phyloP scores from a whole-genome alignment of 2,113 vertebrate genomes.

The Tachuris rubrigastra region DNA sequence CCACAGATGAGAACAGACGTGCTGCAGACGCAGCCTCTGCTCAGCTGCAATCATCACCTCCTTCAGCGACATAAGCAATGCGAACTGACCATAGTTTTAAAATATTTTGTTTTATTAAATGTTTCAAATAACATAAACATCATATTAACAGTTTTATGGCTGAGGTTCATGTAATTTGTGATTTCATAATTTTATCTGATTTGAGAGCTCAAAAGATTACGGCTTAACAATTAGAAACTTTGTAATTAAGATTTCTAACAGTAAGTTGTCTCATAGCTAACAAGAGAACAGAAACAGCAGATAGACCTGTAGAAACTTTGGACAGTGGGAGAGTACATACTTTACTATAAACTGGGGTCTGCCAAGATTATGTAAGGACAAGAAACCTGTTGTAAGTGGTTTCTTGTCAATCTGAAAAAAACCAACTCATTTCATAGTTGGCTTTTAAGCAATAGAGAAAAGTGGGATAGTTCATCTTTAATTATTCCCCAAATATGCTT shows the following conservation, averaged over 20 bases:
- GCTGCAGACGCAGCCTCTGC: neutral
- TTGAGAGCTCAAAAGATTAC: slow-evolving; percentile 49
- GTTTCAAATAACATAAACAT: slow-evolving; percentile 65
- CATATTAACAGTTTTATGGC: slow-evolving; percentile 60
- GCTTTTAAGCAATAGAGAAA: slow-evolving; percentile 31
- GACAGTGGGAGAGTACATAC: neutral
- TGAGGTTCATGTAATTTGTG: slow-evolving; percentile 31
- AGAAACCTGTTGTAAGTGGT: neutral
- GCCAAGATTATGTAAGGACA: neutral
- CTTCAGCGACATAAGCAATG: neutral
- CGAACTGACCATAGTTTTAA: slow-evolving; percentile 14
- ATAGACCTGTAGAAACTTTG: slow-evolving; percentile 42
- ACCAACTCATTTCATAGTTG: neutral
- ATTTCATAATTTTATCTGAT: neutral
- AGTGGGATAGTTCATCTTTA: neutral
- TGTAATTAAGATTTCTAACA: slow-evolving; percentile 39
- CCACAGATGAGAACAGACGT: neutral
- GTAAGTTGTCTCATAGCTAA: slow-evolving; percentile 40
- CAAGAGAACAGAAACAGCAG: slow-evolving; percentile 58
- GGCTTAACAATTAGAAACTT: slow-evolving; percentile 47
- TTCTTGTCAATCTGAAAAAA: slow-evolving; percentile 14
- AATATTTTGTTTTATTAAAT: slow-evolving; percentile 69
- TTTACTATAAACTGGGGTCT: slow-evolving; percentile 27
- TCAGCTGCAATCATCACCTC: neutral
- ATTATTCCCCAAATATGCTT: neutral